These are phyloP conservation scores for Pteropus rufus DNA, from an alignment of 2,797 vertebrate species.

Conservation along the genomic window DNA sequence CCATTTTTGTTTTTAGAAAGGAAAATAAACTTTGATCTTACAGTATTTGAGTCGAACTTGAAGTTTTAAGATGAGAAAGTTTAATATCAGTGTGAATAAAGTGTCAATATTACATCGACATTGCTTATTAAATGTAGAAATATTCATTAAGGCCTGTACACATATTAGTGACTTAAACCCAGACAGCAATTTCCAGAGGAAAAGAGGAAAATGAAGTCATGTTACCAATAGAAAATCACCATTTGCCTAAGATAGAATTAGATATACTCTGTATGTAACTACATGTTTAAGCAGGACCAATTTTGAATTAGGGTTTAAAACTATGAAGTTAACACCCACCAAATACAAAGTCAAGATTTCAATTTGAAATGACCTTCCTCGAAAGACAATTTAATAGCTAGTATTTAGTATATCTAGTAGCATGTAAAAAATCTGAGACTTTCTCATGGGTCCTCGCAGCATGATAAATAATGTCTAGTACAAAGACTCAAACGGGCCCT, in stretches of 20 bases:
- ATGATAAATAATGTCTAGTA: neutral
- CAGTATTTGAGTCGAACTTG: conserved; percentile 2
- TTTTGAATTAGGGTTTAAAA: conserved; percentile 24
- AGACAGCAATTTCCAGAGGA: neutral
- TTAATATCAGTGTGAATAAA: neutral
- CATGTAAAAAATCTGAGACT: neutral
- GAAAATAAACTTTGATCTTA: conserved; percentile 35
- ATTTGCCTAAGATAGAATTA: neutral
- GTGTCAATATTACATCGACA: neutral
- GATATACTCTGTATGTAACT: neutral
- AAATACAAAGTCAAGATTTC: conserved; percentile 24
- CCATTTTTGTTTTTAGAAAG: neutral
- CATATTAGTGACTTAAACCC: neutral
- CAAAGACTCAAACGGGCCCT: neutral
- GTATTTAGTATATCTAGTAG: neutral
- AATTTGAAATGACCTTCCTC: neutral
- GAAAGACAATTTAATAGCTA: neutral
- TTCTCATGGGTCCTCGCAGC: neutral
- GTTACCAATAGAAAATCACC: conserved; percentile 6
- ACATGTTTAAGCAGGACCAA: neutral
- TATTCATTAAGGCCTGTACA: neutral
- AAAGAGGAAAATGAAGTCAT: neutral
- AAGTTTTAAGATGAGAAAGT: conserved; percentile 39
- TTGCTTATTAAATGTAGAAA: neutral
- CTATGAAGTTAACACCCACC: neutral